Evolutionary conservation across 2,888 invertebrate genomes (phyloP), one percentile per base, ranked within the genome.

Genomic region (Caenorhabditis sp.): DNA sequence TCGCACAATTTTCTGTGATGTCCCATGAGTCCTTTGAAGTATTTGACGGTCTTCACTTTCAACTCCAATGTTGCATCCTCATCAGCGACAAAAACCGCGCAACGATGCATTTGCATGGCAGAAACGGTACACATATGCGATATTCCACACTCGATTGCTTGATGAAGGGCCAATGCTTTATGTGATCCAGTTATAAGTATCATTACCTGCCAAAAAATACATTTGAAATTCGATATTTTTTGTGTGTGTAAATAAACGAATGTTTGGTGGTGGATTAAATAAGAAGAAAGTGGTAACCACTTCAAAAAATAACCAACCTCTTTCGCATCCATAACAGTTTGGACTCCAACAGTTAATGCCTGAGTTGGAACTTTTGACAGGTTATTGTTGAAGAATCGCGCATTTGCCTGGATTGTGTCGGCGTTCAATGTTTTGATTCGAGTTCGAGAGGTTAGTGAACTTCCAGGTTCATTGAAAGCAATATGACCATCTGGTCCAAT

Each of bases 41-140:
- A 99, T 91, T 96, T 97, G 83, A 97, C 97, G 77, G 97, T 99
- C 90, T 97, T 82, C 63, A 84, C 85, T 87, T 94, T 92, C 83
- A 99, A 91, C 90, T 99, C 97, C 81, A 95, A 90, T 52, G 99
- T 99, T 76, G 99, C 97, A 89, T 94, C 95, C 90, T 99, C 97
- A 89, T 99, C 97, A 89, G 95, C 96, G 76, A 99, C 91, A 91
- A 97, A 95, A 69, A 96, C 91, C 31, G 96, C 93, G 87, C 92
- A 92, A 59, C 93, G 92, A 90, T 99, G 97, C 70, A 80, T 77
- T 63, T 96, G 97, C 91, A 99, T 96, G 61, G 97, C 97, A 56
- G 95, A 96, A 53, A 97, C 97, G 0, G 99, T 99, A 96, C 97
- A 99, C 97, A 99, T 99, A 90, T 99, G 97, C 90, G 95, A 97